Conservation (phyloP, 2,113 vertebrate genomes). For the Globicephala melas region DNA sequence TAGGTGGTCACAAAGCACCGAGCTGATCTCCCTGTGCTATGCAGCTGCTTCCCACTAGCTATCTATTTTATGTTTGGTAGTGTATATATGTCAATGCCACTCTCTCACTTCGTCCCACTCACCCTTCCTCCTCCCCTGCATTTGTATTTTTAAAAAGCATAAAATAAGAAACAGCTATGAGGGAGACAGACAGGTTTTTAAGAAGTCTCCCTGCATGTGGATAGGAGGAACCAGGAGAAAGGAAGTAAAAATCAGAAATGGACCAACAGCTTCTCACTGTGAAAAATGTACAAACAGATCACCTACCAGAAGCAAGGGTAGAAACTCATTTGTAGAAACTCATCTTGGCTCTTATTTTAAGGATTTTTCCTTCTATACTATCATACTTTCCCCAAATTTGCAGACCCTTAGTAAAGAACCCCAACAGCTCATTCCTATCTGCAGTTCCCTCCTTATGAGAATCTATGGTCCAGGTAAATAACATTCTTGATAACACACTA, state of each 20-base stretch:
- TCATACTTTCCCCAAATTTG: neutral
- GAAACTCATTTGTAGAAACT: neutral
- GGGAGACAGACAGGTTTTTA: neutral
- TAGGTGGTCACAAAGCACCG: too few relatives aligned
- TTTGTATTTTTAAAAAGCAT: neutral
- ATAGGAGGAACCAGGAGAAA: neutral
- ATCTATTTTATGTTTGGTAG: too few relatives aligned
- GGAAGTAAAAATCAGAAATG: neutral
- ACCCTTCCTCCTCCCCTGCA: neutral
- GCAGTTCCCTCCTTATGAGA: neutral
- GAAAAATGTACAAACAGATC: neutral
- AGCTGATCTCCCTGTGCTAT: too few relatives aligned
- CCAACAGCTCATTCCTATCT: neutral
- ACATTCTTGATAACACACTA: neutral
- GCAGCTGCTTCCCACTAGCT: too few relatives aligned
- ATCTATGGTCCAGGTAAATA: neutral
- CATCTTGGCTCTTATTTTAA: neutral
- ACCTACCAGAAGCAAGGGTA: neutral
- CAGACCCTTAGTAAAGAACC: neutral
- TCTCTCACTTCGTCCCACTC: too few relatives aligned
- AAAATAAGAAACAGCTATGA: neutral
- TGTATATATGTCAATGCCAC: too few relatives aligned
- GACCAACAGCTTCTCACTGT: neutral
- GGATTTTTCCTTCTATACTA: neutral
- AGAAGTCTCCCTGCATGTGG: neutral